Base-by-base conservation (phyloP, 2,888 invertebrate species). In the Cantharis rustica region DNA sequence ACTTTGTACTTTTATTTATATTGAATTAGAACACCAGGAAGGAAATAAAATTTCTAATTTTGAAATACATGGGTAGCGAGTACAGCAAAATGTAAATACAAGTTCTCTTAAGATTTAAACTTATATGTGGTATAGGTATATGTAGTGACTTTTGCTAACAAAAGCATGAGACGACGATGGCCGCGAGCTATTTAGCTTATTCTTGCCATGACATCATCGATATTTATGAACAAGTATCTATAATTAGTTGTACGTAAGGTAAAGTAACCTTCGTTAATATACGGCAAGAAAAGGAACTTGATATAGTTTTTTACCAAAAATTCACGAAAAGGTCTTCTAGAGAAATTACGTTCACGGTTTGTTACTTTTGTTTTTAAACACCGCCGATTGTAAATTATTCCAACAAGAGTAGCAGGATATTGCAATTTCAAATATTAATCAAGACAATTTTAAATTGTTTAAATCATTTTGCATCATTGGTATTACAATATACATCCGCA, bases 201-300 rank as follows among this genome's bases (percentile, higher is more conserved):
- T 76, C 73, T 73, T 66, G 11, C 73, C 68, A 78, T 80, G 79
- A 80, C 79, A 80, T 80, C 79, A 80, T 76, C 79, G 79, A 80
- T 80, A 80, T 80, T 80, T 80, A 78, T 73, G 78, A 75, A 74
- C 72, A 69, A 72, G 72, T 75, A 74, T 78, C 78, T 78, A 77
- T 79, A 79, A 78, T 78, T 80, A 75, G 76, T 69, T 73, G 70
- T 71, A 75, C 72, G 78, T 75, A 78, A 78, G 75, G 78, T 77
- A 77, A 77, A 68, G 72, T 77, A 74, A 73, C 71, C 64, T 66
- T 66, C 64, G 17, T 23, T 76, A 31, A 31, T 31, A 76, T 71
- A 66, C 61, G 61, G 16, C 70, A 68, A 63, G 62, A 76, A 71
- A 76, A 70, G 26, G 62, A 61, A 26, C 68, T 61, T 20, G 20